Evolutionary conservation across 1,140 invertebrate genomes (phyloP).

Genomic region (Meloidogyne floridensis): DNA sequence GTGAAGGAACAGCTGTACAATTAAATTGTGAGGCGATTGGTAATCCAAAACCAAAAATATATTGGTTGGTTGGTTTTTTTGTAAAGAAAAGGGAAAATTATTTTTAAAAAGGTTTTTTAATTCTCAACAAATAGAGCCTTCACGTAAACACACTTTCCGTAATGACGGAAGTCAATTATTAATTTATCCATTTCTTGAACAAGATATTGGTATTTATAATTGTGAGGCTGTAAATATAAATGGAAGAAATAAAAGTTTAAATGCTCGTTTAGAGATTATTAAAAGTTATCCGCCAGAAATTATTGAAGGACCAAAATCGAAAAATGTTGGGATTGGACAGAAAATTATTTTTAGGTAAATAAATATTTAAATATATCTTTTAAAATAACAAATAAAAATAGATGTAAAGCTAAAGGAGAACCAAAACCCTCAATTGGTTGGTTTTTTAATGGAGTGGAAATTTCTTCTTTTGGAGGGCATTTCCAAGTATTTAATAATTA

Average conservation of each 20-base stretch:
- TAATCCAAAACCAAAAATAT: slow-evolving; percentile 55
- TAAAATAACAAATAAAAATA: not conserved
- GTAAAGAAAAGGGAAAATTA: not conserved
- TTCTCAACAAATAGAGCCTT: slow-evolving; percentile 40
- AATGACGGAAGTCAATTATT: slow-evolving; percentile 51
- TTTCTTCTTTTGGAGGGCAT: slow-evolving; percentile 55
- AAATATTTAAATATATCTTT: not conserved
- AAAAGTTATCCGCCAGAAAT: slow-evolving; percentile 49
- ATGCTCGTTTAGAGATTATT: slow-evolving; percentile 39
- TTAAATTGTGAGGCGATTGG: slow-evolving; percentile 58
- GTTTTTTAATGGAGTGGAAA: slow-evolving; percentile 63
- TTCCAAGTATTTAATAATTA: slow-evolving; percentile 36
- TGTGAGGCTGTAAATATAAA: slow-evolving; percentile 54
- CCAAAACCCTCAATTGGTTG: slow-evolving; percentile 57
- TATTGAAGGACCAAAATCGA: slow-evolving; percentile 42
- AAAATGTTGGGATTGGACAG: slow-evolving; percentile 37
- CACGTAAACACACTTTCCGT: slow-evolving; percentile 50
- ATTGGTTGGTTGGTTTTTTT: slow-evolving; percentile 38
- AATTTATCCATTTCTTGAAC: slow-evolving; percentile 64
- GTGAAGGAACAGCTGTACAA: slow-evolving; percentile 58
- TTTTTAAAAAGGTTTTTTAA: slow-evolving; percentile 44
- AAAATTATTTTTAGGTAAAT: slow-evolving; percentile 28
- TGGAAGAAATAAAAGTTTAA: slow-evolving; percentile 42
- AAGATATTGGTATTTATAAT: slow-evolving; percentile 60
- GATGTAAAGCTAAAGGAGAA: slow-evolving; percentile 49